Evolutionary conservation across 2,888 invertebrate genomes (phyloP).

Genomic region (Limnephilus lunatus): DNA sequence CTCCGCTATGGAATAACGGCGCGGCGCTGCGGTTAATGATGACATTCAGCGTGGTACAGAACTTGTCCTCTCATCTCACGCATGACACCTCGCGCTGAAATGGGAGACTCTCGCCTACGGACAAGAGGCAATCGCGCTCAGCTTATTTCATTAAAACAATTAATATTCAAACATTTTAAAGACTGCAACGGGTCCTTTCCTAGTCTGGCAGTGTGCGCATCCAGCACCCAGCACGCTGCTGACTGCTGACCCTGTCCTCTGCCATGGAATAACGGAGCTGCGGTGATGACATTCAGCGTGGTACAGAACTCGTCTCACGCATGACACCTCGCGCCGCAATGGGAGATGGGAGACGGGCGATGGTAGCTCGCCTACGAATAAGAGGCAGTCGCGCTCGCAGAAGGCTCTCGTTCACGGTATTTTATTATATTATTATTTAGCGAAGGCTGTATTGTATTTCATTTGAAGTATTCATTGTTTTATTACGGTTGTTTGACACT

Average conservation of each 20-base stretch:
- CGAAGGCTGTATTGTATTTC: background rate
- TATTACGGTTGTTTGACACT: background rate
- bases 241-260: background rate
- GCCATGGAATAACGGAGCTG: conserved; percentile 1
- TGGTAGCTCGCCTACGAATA: background rate
- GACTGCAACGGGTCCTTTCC: background rate
- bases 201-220: background rate
- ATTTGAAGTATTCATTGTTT: background rate
- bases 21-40: conserved; percentile 29
- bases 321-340: background rate
- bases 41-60: conserved; percentile 28
- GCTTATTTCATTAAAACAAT: background rate
- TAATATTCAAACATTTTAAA: background rate
- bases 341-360: background rate
- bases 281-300: conserved; percentile 33
- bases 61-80: conserved; percentile 27
- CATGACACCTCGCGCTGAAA: background rate
- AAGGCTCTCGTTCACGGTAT: background rate
- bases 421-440: background rate
- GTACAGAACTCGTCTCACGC: conserved; percentile 18
- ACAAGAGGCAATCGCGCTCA: background rate
- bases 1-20: conserved; percentile 6
- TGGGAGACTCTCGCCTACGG: background rate
- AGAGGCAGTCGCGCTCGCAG: background rate
- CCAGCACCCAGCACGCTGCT: background rate